Conservation (phyloP, 2,888 invertebrate genomes). For the Aplocera efformata region DNA sequence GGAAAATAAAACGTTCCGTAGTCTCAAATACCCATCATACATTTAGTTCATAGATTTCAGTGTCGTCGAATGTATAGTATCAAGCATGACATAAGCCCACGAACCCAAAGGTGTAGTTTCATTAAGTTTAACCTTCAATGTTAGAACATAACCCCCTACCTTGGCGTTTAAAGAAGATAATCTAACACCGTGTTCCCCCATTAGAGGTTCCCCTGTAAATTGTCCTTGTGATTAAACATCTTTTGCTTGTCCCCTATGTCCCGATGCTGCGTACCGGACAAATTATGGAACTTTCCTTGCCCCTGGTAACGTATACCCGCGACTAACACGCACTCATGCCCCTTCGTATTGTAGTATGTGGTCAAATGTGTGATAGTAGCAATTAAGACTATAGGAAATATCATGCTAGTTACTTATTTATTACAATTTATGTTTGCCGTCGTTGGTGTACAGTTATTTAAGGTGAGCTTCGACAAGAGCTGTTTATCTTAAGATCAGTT, state of each 20-base stretch:
- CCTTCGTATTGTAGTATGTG: slow-evolving; percentile 88
- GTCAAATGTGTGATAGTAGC: slow-evolving; percentile 99
- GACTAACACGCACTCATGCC: slow-evolving; percentile 58
- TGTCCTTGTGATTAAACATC: slow-evolving; percentile 58
- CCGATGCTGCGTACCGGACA: slow-evolving; percentile 65
- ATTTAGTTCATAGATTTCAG: slow-evolving; percentile 28
- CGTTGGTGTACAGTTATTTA: slow-evolving; percentile 99
- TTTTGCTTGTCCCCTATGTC: slow-evolving; percentile 77
- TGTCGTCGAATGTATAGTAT: slow-evolving; percentile 45
- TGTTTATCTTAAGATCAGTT: slow-evolving; percentile 2
- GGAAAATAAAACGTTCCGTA: slow-evolving; percentile 6
- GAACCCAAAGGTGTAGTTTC: slow-evolving; percentile 74
- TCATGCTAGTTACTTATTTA: slow-evolving; percentile 99
- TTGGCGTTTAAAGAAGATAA: slow-evolving; percentile 61
- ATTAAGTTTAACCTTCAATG: slow-evolving; percentile 49
- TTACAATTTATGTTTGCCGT: slow-evolving; percentile 99
- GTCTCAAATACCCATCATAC: slow-evolving; percentile 20
- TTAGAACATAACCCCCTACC: slow-evolving; percentile 69
- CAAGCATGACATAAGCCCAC: slow-evolving; percentile 47
- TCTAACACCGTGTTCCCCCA: slow-evolving; percentile 42
- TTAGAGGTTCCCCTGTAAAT: slow-evolving; percentile 34
- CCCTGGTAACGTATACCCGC: slow-evolving; percentile 28
- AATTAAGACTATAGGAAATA: slow-evolving; percentile 99
- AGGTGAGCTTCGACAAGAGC: slow-evolving; percentile 83
- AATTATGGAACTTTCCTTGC: slow-evolving; percentile 47